Evolutionary conservation across 2,888 invertebrate genomes (phyloP), one percentile per base, ranked within the genome.

Genomic region (Tenthredo distinguenda): DNA sequence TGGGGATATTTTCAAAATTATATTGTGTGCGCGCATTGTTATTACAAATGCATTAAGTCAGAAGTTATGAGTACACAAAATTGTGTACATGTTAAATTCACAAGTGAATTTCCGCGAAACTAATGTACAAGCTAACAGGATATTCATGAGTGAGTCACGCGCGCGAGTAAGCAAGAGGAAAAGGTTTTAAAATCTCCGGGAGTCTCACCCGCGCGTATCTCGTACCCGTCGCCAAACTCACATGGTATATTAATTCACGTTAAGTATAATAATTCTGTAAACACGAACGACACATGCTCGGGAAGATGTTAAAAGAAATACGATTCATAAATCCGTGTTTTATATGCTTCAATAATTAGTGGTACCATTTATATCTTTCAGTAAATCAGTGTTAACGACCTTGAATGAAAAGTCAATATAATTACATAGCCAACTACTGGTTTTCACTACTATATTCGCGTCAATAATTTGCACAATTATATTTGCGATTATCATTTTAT

Each of bases 101-200:
- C 68, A 7, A 68, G 68, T 68, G 5, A 68, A 68, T 68, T 68
- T 68, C 68, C 68, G 18, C 34, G 68, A 68, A 68, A 18, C 15
- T 31, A 68, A 68, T 18, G 34, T 55, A 55, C n/a, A 55, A 55
- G 7, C 55, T 55, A 68, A 68, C 68, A 34, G 68, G 68, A 68
- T 68, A 7, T 34, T 68, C 68, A 68, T 15, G 34, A 12, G 18
- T 34, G 68, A 68, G 68, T 68, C 68, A 68, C 31, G 68, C 34
- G 68, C 26, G 4, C 62, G 12, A 26, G 62, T 7, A 55, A 6
- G 34, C 12, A 68, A 34, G 5, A 68, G 68, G 68, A 68, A 68
- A 68, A 68, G 34, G 34, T 68, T 68, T 18, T 12, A 68, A 34
- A 34, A 68, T 15, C 7, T 18, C 68, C 68, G 34, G 7, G 68